These are phyloP conservation scores for Strongylocentrotus purpuratus DNA, from an alignment of 35 echinoderm and acorn worm species.

Conservation along the genomic window DNA sequence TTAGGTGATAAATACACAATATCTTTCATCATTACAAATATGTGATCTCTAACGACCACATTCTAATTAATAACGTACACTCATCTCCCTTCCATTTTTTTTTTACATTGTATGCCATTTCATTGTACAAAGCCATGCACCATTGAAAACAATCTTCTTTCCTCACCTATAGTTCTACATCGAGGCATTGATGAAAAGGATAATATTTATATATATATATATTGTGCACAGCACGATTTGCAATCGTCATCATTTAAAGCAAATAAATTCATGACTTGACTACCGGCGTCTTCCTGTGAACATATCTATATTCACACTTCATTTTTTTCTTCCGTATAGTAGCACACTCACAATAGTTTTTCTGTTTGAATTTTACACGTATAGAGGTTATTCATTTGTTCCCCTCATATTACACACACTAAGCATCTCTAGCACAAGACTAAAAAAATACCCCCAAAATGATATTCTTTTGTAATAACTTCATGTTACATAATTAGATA, in stretches of 20 bases:
- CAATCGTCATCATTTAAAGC: constrained; percentile 25
- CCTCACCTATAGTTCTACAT: not conserved
- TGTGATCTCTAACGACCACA: not conserved
- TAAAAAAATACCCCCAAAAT: constrained; percentile 24
- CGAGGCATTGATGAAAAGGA: not conserved
- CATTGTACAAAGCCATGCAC: constrained; percentile 10
- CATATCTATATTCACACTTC: not conserved
- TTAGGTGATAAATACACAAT: constrained; percentile 13
- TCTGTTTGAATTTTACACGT: not conserved
- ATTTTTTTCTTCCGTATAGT: constrained; percentile 23
- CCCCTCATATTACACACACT: constrained; percentile 26
- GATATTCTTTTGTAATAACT: constrained; percentile 13
- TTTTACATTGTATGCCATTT: not conserved
- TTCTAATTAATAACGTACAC: not conserved
- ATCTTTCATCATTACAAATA: not conserved
- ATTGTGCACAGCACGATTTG: constrained; percentile 40
- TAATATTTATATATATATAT: not conserved
- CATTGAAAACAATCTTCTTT: constrained; percentile 4
- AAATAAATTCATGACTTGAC: constrained; percentile 46
- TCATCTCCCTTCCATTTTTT: not conserved
- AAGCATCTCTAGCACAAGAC: not conserved
- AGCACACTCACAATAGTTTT: constrained; percentile 41
- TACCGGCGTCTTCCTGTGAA: constrained; percentile 38
- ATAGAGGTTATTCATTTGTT: constrained; percentile 19
- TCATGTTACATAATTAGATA: not conserved